Evolutionary conservation across 2,113 vertebrate species (phyloP).

Genomic region (Myotis yumanensis): DNA sequence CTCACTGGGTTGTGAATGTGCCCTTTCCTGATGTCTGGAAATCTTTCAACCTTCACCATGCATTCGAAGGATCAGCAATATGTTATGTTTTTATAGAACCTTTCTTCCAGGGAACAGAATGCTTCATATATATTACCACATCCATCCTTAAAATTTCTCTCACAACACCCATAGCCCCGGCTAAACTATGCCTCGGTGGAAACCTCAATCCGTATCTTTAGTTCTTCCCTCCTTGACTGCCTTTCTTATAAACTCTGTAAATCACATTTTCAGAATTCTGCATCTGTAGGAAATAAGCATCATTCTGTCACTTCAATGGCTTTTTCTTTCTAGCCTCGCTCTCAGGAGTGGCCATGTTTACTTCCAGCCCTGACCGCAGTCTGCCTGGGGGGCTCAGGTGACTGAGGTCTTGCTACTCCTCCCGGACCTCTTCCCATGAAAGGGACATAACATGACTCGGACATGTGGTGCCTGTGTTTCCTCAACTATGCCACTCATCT

Average conservation of each 20-base stretch:
- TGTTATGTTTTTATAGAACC: constrained; percentile 76
- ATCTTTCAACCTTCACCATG: constrained; percentile 74
- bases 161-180: constrained; percentile 62
- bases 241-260: constrained; percentile 71
- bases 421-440: background rate
- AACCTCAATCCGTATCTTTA: constrained; percentile 50
- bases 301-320: constrained; percentile 58
- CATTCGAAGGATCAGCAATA: constrained; percentile 71
- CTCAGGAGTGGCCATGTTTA: constrained; percentile 4
- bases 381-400: background rate
- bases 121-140: constrained; percentile 79
- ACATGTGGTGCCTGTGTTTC: background rate
- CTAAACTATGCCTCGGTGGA: constrained; percentile 56
- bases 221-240: constrained; percentile 66
- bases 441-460: background rate
- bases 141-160: constrained; percentile 78
- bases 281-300: constrained; percentile 70
- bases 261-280: constrained; percentile 67
- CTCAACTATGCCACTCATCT: background rate
- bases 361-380: background rate
- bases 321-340: constrained; percentile 45
- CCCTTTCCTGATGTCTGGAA: constrained; percentile 67
- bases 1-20: constrained; percentile 73
- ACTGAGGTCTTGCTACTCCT: background rate
- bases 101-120: constrained; percentile 75